Evolutionary conservation across 2,888 invertebrate genomes (phyloP).

Genomic region (Dione vanillae): DNA sequence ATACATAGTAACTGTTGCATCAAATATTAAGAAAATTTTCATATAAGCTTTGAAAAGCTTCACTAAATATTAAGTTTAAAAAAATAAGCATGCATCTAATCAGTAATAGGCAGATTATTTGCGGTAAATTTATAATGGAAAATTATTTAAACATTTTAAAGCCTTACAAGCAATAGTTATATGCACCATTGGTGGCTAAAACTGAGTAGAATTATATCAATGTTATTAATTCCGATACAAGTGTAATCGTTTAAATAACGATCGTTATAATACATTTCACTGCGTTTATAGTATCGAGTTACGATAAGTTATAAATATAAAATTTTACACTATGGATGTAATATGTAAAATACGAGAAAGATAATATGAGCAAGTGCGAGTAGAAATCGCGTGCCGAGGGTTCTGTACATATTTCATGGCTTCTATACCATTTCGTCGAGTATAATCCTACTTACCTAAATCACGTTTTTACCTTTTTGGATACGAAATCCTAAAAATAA

Average conservation of each 20-base stretch:
- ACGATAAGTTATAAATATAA: not conserved
- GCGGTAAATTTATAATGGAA: not conserved
- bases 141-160: constrained; percentile 1
- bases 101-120: not conserved
- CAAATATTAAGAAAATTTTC: too few species aligned
- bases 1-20: too few species aligned
- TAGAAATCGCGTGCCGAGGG: too few species aligned
- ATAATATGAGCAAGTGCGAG: too few species aligned
- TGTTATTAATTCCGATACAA: constrained; percentile 37
- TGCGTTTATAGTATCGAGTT: constrained; percentile 62
- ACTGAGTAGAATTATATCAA: constrained; percentile 26
- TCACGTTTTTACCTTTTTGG: too few species aligned
- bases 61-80: not conserved
- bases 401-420: too few species aligned
- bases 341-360: too few species aligned
- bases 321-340: not conserved
- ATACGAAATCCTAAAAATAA: too few species aligned
- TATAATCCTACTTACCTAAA: too few species aligned
- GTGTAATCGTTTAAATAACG: constrained; percentile 46
- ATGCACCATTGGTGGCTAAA: constrained; percentile 7
- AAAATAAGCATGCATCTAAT: not conserved
- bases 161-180: constrained; percentile 8
- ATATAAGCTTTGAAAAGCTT: too few species aligned
- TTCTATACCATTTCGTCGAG: too few species aligned
- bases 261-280: constrained; percentile 69